phyloP scores from a whole-genome alignment of 2,888 invertebrate genomes.

The Drosophila formosana region DNA sequence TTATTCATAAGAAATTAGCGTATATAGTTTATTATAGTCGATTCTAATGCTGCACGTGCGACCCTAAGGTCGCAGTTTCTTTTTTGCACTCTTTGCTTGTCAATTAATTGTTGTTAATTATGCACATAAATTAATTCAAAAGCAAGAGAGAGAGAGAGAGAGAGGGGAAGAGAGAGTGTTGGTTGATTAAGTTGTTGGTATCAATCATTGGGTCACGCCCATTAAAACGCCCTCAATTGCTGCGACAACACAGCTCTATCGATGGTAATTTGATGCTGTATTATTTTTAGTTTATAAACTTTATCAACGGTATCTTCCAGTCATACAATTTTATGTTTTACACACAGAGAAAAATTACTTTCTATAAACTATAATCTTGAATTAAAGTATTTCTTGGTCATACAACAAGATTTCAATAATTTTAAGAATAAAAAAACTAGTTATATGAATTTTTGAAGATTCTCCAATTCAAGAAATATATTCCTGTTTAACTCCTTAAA shows the following conservation, averaged over 20 bases:
- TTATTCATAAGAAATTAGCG: neutral
- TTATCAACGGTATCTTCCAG: constrained; percentile 20
- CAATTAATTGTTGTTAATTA: constrained; percentile 10
- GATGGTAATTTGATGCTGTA: neutral
- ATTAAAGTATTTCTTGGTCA: no score
- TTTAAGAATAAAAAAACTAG: no score
- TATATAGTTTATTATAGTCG: neutral
- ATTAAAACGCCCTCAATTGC: constrained; percentile 13
- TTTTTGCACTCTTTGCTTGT: neutral
- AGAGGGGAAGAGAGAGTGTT: neutral
- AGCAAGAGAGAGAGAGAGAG: neutral
- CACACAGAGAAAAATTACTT: no score
- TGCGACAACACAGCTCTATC: neutral
- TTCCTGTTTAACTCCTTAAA: no score
- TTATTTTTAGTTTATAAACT: neutral
- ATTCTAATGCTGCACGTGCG: constrained; percentile 8
- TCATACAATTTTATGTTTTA: constrained; percentile 9
- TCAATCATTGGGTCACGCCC: constrained; percentile 5
- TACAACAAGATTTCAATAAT: no score
- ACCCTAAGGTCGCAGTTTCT: constrained; percentile 3
- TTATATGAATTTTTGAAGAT: no score
- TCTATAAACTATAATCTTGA: no score
- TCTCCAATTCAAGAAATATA: no score
- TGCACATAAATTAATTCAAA: constrained; percentile 8
- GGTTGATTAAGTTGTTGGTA: constrained; percentile 7